A percentile compares a stretch with the other conserved stretches of the same genome.
phyloP scores from a whole-genome alignment of 2,113 vertebrate genomes.

The Plotosus lineatus region DNA sequence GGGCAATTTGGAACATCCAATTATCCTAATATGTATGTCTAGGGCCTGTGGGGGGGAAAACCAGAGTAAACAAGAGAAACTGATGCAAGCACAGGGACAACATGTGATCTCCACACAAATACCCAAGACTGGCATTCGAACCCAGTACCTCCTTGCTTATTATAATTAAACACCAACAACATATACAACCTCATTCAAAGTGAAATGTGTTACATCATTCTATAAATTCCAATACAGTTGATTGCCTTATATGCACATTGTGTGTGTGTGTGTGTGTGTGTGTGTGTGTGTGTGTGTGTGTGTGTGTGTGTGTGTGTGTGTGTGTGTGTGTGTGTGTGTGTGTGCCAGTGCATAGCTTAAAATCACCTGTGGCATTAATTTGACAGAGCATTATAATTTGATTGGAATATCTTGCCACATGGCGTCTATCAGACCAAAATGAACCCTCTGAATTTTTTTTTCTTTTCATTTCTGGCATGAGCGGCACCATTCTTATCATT shows the following conservation, averaged over 20 bases:
- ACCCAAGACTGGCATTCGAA: too few species aligned
- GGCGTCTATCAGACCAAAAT: not conserved
- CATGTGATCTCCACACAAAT: too few species aligned
- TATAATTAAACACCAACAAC: not conserved
- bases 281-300: not conserved
- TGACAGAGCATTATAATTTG: not conserved
- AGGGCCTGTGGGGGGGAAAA: too few species aligned
- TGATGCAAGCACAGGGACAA: too few species aligned
- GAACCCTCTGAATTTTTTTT: not conserved
- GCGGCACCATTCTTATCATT: slow-evolving; percentile 23
- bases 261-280: not conserved
- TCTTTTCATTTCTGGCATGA: slow-evolving; percentile 21
- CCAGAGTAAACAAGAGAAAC: too few species aligned
- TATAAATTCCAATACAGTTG: not conserved
- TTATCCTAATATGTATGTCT: too few species aligned
- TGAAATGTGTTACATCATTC: not conserved
- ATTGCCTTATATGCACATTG: not conserved
- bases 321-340: not conserved
- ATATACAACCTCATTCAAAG: not conserved
- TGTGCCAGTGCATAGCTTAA: not conserved
- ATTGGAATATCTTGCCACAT: not conserved
- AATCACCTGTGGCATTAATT: slow-evolving; percentile 1
- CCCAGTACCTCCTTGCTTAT: too few species aligned
- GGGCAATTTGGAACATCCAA: too few species aligned
- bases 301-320: slow-evolving; percentile 8